Base-by-base conservation (phyloP, 2,797 vertebrate species). In the Micrastur ruficollis region DNA sequence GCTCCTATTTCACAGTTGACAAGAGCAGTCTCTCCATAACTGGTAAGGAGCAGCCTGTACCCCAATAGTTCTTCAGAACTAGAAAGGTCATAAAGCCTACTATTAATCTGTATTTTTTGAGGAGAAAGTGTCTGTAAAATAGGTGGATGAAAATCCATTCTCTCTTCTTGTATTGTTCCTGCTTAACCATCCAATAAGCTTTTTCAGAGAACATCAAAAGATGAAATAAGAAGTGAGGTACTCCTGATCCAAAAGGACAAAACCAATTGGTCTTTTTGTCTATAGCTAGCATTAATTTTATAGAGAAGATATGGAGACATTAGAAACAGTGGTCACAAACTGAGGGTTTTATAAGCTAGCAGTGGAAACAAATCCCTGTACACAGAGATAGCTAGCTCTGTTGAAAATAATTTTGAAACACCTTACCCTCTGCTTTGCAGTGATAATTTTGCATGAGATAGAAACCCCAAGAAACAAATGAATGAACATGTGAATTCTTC, bases 1-100 rank as follows among this genome's bases (percentile, higher is more conserved):
- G 95, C 83, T 96, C 97, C 38, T 78, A 15, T 90, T 99, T 98
- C 93, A 92, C 27, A 13, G 85, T 98, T 76, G 98, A 98, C 86
- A 55, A 49, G 47, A 98, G 78, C 86, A 98, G 75, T 93, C 96
- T 98, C 47, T 82, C 67, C 58, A 96, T 98, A 59, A 53, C n/a
- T 0, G 98, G 99, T 98, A 98, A 8, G 95, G 36, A n/a, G 53
- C 42, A 76, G 27, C 61, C 92, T 78, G 40, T 75, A 59, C 36
- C 71, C 14, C 31, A 46, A 5, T 31, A 29, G 23, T 74, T 89
- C 61, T 78, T 78, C 70, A 62, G 53, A 61, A 34, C 22, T 59
- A 87, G 80, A 20, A 49, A 71, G 32, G 65, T 81, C 25, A 50
- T 61, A 92, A 75, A 80, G 29, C 7, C 53, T 83, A 1, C 50